phyloP scores from a whole-genome alignment of 2,113 vertebrate species.

The Capreolus pygargus region DNA sequence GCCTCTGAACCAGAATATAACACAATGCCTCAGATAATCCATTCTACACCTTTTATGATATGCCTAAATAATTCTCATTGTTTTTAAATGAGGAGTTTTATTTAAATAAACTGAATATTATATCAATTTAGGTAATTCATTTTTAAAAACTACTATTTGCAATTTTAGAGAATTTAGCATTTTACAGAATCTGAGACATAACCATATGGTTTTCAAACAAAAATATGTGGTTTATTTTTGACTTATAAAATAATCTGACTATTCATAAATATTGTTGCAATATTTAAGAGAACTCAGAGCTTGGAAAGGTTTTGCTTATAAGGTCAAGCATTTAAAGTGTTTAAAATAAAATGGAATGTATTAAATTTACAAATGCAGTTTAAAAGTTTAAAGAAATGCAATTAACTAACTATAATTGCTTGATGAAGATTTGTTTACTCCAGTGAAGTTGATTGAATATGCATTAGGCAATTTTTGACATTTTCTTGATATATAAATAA shows the following conservation, averaged over 20 bases:
- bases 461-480: not conserved
- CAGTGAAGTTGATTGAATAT: not conserved
- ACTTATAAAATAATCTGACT: not conserved
- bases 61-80: not conserved
- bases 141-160: not conserved
- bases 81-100: not conserved
- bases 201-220: not conserved
- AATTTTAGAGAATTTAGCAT: not conserved
- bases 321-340: not conserved
- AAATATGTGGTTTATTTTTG: not conserved
- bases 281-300: not conserved
- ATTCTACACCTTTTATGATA: not conserved
- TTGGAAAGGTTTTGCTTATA: not conserved
- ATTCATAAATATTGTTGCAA: not conserved
- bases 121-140: not conserved
- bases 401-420: not conserved
- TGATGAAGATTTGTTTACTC: constrained; percentile 3
- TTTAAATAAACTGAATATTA: constrained; percentile 42
- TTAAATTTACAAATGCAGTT: not conserved
- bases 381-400: not conserved
- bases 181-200: not conserved
- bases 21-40: not conserved
- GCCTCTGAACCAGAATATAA: not conserved
- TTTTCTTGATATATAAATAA: not conserved
- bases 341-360: not conserved